phyloP scores from a whole-genome alignment of 1,140 invertebrate species.

The Coptotermes formosanus region DNA sequence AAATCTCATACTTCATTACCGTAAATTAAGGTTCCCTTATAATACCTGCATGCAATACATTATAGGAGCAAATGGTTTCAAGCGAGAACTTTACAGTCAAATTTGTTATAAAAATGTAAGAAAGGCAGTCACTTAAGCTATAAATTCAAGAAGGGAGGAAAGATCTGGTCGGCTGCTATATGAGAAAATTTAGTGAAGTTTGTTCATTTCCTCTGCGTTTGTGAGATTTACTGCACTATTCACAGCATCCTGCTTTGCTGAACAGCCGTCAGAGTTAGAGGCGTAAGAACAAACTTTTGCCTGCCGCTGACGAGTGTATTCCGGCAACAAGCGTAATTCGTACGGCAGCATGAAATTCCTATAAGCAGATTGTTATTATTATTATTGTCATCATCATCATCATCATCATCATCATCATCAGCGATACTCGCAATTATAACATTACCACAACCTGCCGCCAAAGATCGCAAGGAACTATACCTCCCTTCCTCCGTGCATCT shows the following conservation, averaged over 20 bases:
- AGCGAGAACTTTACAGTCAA: neutral
- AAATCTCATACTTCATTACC: conserved; percentile 9
- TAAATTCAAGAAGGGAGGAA: conserved; percentile 7
- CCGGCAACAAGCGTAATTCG: no score
- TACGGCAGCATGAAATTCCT: no score
- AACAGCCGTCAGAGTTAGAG: no score
- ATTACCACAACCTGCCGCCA: no score
- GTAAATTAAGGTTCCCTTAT: neutral
- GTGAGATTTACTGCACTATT: neutral
- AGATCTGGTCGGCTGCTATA: neutral
- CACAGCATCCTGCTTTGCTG: neutral
- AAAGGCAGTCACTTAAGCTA: conserved; percentile 12
- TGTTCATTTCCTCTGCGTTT: neutral
- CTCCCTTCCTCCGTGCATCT: no score
- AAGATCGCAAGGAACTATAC: no score
- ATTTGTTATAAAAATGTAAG: conserved; percentile 11
- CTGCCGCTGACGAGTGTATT: no score
- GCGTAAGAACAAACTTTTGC: no score
- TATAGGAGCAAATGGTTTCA: neutral
- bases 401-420: no score
- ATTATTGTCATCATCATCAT: no score
- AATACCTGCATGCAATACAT: neutral
- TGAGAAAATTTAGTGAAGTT: conserved; percentile 13
- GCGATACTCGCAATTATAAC: no score
- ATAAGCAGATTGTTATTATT: no score